A percentile compares a stretch with the other conserved stretches of the same genome.
These are phyloP conservation scores for Cyanoderma ruficeps DNA, from an alignment of 2,113 vertebrate species.

Conservation along the genomic window DNA sequence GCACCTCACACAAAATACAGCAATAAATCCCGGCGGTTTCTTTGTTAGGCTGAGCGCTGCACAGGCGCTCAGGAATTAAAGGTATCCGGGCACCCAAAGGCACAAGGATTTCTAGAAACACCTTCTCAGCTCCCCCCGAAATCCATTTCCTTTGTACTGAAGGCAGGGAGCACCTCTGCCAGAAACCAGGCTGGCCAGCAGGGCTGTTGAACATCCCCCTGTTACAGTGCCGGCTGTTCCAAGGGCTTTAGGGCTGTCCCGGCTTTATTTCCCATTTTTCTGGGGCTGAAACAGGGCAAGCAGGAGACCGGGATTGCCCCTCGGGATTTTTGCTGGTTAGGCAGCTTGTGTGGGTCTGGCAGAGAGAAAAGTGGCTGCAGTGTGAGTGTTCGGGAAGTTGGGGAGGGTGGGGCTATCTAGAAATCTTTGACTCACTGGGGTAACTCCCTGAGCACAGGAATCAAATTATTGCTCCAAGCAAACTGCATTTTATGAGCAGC, in stretches of 20 bases:
- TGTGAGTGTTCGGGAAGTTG: constrained; percentile 69
- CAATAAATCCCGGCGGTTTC: not conserved
- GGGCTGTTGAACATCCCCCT: not conserved
- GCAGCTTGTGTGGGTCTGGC: constrained; percentile 63
- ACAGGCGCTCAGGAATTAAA: not conserved
- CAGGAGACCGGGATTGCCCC: not conserved
- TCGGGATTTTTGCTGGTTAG: constrained; percentile 28
- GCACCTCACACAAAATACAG: not conserved
- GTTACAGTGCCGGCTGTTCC: not conserved
- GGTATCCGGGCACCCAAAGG: not conserved
- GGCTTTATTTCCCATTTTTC: not conserved
- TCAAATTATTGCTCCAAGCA: constrained; percentile 60
- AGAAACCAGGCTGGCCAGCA: not conserved
- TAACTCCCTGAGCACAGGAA: constrained; percentile 69
- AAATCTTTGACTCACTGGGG: constrained; percentile 76
- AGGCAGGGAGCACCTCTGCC: not conserved
- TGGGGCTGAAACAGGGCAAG: not conserved
- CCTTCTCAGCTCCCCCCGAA: not conserved
- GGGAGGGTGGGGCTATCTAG: constrained; percentile 72
- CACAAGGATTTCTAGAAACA: not conserved
- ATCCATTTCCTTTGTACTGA: not conserved
- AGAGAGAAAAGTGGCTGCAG: constrained; percentile 55
- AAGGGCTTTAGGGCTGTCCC: not conserved
- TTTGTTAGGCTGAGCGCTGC: not conserved
- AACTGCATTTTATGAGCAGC: constrained; percentile 10